Percentiles rank a stretch among this genome's conserved stretches.
These are phyloP conservation scores for Chondrosia reniformis DNA, from an alignment of 37 sponge, comb jelly and placozoan genomes.

Conservation along the genomic window DNA sequence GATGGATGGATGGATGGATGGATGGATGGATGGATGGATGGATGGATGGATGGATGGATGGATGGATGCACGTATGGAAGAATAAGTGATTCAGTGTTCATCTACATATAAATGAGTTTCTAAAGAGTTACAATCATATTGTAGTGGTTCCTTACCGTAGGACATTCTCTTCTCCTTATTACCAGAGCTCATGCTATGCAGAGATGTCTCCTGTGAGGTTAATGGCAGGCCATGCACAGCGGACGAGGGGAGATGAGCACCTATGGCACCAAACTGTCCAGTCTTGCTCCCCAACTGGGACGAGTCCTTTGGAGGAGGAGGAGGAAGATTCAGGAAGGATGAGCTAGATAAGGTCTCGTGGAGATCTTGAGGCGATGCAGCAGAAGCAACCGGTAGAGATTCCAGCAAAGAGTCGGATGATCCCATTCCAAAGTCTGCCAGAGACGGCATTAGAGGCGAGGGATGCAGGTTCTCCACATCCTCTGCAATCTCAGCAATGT, in stretches of 20 bases:
- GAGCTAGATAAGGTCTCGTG: background rate
- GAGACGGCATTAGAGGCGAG: background rate
- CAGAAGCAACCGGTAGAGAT: too few relatives aligned
- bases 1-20: too few relatives aligned
- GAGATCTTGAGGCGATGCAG: background rate
- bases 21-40: too few relatives aligned
- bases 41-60: too few relatives aligned
- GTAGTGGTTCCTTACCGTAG: background rate
- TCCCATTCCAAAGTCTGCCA: background rate
- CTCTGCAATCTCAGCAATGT: background rate
- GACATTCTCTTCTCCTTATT: background rate
- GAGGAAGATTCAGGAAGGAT: background rate
- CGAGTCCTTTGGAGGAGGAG: background rate
- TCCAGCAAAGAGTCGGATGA: too few relatives aligned
- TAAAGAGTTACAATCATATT: too few relatives aligned
- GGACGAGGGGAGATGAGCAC: conserved; percentile 2
- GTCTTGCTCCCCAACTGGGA: background rate
- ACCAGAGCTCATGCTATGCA: too few relatives aligned
- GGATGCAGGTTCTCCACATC: background rate
- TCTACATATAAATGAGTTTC: too few relatives aligned
- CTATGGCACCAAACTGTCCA: conserved; percentile 16
- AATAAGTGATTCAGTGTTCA: too few relatives aligned
- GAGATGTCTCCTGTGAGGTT: background rate
- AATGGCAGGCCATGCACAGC: background rate
- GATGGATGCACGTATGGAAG: too few relatives aligned